Conservation (phyloP, 1,140 invertebrate genomes). For the Platyscapa corneri region DNA sequence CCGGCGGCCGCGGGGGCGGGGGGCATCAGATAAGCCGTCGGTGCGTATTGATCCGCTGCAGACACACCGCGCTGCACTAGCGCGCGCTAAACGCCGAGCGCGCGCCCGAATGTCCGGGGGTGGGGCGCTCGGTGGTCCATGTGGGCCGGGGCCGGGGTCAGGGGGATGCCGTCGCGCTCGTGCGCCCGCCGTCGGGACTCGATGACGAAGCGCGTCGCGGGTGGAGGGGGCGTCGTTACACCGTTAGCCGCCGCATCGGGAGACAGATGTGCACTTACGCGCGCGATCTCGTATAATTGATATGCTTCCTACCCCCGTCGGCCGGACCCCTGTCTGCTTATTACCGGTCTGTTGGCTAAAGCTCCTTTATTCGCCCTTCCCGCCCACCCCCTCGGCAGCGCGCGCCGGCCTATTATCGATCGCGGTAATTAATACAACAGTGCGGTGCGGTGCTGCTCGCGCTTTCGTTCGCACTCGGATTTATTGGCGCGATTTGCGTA, state of each 20-base stretch:
- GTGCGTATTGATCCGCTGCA: conserved; percentile 71
- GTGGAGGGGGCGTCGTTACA: conserved; percentile 28
- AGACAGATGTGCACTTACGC: conserved; percentile 53
- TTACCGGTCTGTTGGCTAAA: conserved; percentile 37
- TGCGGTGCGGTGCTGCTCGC: not conserved
- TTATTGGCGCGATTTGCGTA: conserved; percentile 44
- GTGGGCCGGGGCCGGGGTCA: conserved; percentile 23
- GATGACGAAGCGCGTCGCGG: conserved; percentile 46
- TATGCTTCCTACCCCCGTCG: conserved; percentile 34
- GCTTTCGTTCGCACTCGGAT: not conserved
- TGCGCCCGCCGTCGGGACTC: not conserved
- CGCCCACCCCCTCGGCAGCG: not conserved
- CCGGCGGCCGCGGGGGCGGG: not conserved
- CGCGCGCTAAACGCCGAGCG: conserved; percentile 68
- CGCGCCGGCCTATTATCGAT: not conserved
- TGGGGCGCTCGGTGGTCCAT: conserved; percentile 27
- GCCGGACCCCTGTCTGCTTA: not conserved
- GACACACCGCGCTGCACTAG: conserved; percentile 54
- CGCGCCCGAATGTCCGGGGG: conserved; percentile 60
- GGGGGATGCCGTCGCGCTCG: conserved; percentile 21
- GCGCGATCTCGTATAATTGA: conserved; percentile 53
- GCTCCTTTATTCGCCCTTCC: not conserved
- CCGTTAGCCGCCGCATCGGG: conserved; percentile 27
- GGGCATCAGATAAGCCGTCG: conserved; percentile 51
- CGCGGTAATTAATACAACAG: conserved; percentile 16